These are phyloP conservation scores for Creontiades dilutus DNA, from an alignment of 2,888 invertebrate species.

Conservation along the genomic window DNA sequence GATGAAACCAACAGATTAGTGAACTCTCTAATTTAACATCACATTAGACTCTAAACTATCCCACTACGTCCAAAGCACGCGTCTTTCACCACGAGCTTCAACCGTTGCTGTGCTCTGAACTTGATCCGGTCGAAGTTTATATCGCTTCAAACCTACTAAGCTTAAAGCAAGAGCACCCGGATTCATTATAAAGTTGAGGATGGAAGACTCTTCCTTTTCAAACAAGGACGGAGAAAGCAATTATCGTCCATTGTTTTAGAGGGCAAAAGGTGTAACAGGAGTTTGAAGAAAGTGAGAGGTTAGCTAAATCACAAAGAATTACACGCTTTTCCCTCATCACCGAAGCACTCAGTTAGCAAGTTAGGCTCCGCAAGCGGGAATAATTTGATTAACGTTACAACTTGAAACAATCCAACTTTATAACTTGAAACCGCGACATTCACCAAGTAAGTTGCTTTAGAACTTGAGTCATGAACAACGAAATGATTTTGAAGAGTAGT, in stretches of 20 bases:
- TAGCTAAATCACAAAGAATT: conserved; percentile 48
- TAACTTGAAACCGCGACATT: conserved; percentile 41
- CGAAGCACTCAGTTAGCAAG: background rate
- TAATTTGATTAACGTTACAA: conserved; percentile 53
- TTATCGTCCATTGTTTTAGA: conserved; percentile 45
- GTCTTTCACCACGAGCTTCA: background rate
- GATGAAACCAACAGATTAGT: too few relatives aligned
- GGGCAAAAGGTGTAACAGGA: conserved; percentile 40
- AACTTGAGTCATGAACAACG: conserved; percentile 21
- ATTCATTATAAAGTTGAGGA: conserved; percentile 10
- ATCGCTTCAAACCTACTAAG: background rate
- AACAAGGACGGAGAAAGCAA: conserved; percentile 28
- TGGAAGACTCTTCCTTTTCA: background rate
- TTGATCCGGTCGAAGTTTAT: background rate
- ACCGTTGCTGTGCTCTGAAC: background rate
- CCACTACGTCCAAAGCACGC: background rate
- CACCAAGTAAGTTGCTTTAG: background rate
- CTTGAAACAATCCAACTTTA: conserved; percentile 39
- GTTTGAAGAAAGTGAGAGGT: conserved; percentile 44
- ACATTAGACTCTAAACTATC: background rate
- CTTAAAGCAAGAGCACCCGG: background rate
- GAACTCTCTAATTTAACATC: background rate
- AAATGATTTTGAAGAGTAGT: conserved; percentile 8
- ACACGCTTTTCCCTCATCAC: conserved; percentile 11
- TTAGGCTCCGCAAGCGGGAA: conserved; percentile 26